Base-by-base conservation (phyloP, 2,797 vertebrate species). In the Sebastes oblongus region DNA sequence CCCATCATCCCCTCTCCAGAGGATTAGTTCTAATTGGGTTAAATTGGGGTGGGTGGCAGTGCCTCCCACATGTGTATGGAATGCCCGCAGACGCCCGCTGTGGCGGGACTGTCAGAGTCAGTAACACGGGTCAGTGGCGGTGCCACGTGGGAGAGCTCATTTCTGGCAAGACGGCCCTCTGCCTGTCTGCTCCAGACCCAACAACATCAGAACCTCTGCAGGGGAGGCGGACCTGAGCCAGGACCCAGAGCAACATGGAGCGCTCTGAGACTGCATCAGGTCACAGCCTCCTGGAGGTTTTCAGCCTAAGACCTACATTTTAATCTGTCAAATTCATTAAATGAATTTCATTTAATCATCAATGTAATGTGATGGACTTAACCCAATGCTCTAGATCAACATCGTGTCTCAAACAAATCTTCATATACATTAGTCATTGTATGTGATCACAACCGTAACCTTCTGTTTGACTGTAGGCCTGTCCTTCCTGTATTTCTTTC, bases 11-110 rank as follows among this genome's bases (percentile, higher is more conserved):
- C 87, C 89, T 86, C 90, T 90, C 84, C 90, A 91, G 89, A 89
- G 93, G 93, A 92, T 96, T 95, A 92, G 86, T 90, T 93, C 93
- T 95, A 95, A 96, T 95, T 95, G 94, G 95, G 93, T 96, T 96
- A 90, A 91, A 88, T 91, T 95, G 92, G 91, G 93, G 94, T 95
- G 93, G 93, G 93, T 94, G 93, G 92, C 92, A 93, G 90, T 92
- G 90, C 93, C 91, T 93, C 95, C 94, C 91, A 88, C 86, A 86
- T 95, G 94, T 91, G 95, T 93, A 90, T 95, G 92, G 91, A 94
- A 93, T 96, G 95, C 94, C 93, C 88, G 8, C 90, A 86, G 87
- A 89, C 92, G 82, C 90, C 88, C 85, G 90, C 94, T 93, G 95
- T 84, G 92, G 89, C 24, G 92, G 90, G 86, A 72, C 91, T 94